Conservation (phyloP, 2,888 invertebrate genomes). For the Hecatera dysodea region DNA sequence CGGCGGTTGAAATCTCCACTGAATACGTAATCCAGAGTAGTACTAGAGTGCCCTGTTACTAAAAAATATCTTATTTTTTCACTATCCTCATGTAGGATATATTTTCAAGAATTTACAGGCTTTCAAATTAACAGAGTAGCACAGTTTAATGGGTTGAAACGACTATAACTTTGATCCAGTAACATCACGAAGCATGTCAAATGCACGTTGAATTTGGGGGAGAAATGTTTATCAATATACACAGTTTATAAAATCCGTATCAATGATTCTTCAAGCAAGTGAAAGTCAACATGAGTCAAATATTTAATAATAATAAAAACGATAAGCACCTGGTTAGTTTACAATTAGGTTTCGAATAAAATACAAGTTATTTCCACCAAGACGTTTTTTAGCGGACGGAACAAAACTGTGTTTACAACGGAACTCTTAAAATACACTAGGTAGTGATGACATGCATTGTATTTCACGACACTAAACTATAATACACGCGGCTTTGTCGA, state of each 20-base stretch:
- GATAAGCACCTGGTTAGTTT: background rate
- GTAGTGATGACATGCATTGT: constrained; percentile 36
- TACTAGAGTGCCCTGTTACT: constrained; percentile 37
- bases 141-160: constrained; percentile 1
- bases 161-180: constrained; percentile 2
- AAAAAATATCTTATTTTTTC: constrained; percentile 31
- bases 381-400: background rate
- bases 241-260: background rate
- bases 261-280: background rate
- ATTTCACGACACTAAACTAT: constrained; percentile 35
- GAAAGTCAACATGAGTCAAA: background rate
- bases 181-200: no score
- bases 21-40: constrained; percentile 61
- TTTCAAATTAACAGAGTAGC: constrained; percentile 7
- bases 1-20: constrained; percentile 57
- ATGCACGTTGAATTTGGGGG: no score
- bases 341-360: background rate
- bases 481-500: constrained; percentile 26
- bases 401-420: constrained; percentile 23
- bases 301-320: background rate
- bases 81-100: constrained; percentile 7
- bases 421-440: constrained; percentile 21
- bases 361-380: background rate
- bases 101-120: constrained; percentile 7
- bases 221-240: no score